Evolutionary conservation across 2,113 vertebrate genomes (phyloP).

Genomic region (Brachirus orientalis): DNA sequence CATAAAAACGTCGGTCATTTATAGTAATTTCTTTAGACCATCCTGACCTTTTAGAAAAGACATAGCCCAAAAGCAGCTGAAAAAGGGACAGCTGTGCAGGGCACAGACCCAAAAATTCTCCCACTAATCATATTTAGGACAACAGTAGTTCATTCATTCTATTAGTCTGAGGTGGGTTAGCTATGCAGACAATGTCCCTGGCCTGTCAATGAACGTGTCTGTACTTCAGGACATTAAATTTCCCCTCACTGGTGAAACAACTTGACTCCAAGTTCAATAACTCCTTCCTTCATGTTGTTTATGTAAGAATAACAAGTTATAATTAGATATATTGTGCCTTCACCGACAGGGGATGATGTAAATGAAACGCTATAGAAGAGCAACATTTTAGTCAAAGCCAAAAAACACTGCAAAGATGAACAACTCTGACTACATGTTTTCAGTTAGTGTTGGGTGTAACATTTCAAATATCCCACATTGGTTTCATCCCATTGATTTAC

Average conservation of each 20-base stretch:
- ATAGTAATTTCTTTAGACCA: slow-evolving; percentile 5
- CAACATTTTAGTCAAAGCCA: slow-evolving; percentile 30
- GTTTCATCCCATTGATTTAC: slow-evolving; percentile 51
- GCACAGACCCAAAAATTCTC: slow-evolving; percentile 49
- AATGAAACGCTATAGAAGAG: slow-evolving; percentile 6
- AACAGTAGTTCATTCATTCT: slow-evolving; percentile 65
- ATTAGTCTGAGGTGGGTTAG: slow-evolving; percentile 63
- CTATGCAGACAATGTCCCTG: slow-evolving; percentile 64
- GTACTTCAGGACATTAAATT: slow-evolving; percentile 31
- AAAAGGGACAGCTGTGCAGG: slow-evolving; percentile 47
- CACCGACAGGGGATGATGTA: background rate
- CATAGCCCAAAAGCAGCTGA: slow-evolving; percentile 35
- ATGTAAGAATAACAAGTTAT: background rate
- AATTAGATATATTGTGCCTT: background rate
- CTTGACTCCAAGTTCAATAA: slow-evolving; percentile 15
- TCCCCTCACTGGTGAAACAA: slow-evolving; percentile 8
- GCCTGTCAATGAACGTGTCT: slow-evolving; percentile 42
- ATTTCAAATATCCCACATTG: slow-evolving; percentile 33
- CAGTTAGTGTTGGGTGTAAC: slow-evolving; percentile 58
- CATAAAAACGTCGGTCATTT: background rate
- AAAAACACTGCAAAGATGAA: slow-evolving; percentile 9
- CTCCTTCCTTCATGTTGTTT: slow-evolving; percentile 1
- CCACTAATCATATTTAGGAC: slow-evolving; percentile 52
- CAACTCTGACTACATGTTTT: slow-evolving; percentile 52
- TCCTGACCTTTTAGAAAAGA: slow-evolving; percentile 43